Conservation (phyloP, 2,797 vertebrate genomes). For the Menidia menidia region DNA sequence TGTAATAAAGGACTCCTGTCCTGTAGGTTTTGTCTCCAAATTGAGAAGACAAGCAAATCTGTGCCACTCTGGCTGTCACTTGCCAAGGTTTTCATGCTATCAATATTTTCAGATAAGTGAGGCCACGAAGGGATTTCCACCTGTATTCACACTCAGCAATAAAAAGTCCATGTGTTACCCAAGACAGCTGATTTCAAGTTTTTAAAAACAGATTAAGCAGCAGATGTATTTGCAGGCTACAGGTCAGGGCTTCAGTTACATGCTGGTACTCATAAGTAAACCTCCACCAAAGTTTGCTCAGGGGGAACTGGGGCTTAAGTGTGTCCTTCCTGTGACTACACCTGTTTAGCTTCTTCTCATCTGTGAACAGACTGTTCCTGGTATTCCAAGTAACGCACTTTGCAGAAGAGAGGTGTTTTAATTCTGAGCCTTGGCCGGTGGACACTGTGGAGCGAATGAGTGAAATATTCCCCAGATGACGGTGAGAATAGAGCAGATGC, state of each 20-base stretch:
- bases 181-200: not conserved
- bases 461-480: too few species aligned
- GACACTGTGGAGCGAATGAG: too few species aligned
- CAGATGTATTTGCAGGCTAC: not conserved
- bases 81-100: not conserved
- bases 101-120: not conserved
- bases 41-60: not conserved
- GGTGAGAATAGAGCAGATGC: not conserved
- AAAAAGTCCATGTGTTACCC: not conserved
- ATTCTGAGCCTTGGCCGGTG: not conserved
- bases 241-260: not conserved
- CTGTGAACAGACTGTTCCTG: not conserved
- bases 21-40: not conserved
- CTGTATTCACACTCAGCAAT: not conserved
- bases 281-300: not conserved
- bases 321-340: not conserved
- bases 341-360: not conserved
- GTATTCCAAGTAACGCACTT: not conserved
- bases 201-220: not conserved
- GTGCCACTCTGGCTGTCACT: not conserved
- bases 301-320: not conserved
- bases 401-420: not conserved
- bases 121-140: not conserved
- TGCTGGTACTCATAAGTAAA: not conserved
- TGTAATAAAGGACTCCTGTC: not conserved